These are phyloP conservation scores for Emmelina monodactyla DNA, from an alignment of 2,888 invertebrate species.

Conservation along the genomic window DNA sequence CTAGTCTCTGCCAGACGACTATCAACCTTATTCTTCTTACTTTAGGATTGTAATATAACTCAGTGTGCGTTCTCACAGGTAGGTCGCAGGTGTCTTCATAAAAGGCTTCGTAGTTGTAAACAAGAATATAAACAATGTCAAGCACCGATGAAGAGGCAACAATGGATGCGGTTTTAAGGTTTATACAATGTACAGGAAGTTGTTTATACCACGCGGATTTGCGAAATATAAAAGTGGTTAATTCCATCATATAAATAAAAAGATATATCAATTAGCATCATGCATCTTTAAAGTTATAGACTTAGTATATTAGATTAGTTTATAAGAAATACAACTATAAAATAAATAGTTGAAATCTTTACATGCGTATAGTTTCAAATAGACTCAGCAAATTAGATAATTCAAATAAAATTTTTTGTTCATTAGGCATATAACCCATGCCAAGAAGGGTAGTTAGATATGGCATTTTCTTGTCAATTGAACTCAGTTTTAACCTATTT, in stretches of 20 bases:
- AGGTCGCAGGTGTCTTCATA: constrained; percentile 54
- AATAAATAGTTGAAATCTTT: too few relatives aligned
- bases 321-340: too few relatives aligned
- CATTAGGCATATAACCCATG: too few relatives aligned
- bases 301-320: too few relatives aligned
- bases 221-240: constrained; percentile 23
- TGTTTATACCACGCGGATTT: constrained; percentile 33
- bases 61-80: constrained; percentile 31
- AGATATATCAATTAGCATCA: constrained; percentile 37
- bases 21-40: background rate
- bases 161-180: constrained; percentile 30
- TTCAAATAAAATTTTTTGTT: too few relatives aligned
- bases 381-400: too few relatives aligned
- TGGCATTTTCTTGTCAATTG: too few relatives aligned
- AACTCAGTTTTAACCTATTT: too few relatives aligned
- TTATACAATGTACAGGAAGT: constrained; percentile 51
- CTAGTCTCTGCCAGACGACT: background rate
- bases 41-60: background rate
- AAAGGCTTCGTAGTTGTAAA: constrained; percentile 27
- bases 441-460: too few relatives aligned
- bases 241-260: constrained; percentile 29
- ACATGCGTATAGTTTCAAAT: too few relatives aligned
- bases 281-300: too few relatives aligned
- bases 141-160: constrained; percentile 24
- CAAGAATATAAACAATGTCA: constrained; percentile 39